These are phyloP conservation scores for Narcine bancroftii DNA, from an alignment of 2,113 vertebrate species.

Conservation along the genomic window DNA sequence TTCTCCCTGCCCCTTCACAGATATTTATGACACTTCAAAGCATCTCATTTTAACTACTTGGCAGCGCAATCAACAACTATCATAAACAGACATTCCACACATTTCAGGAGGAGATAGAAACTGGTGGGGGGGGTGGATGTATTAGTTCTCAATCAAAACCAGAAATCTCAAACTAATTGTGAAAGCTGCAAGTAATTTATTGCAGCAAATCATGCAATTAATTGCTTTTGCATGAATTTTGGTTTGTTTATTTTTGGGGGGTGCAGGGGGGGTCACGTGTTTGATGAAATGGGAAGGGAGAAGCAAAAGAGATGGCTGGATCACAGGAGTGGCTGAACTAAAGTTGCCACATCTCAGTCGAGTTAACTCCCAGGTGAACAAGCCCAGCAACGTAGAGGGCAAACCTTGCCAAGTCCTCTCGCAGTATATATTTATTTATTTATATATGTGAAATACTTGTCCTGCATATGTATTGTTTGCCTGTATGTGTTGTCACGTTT, in stretches of 20 bases:
- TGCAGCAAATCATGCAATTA: too few species aligned
- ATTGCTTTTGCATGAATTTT: too few species aligned
- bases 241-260: too few species aligned
- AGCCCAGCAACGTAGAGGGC: too few species aligned
- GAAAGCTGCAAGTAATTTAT: background rate
- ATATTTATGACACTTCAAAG: background rate
- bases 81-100: background rate
- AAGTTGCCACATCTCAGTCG: constrained; percentile 1
- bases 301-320: background rate
- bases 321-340: background rate
- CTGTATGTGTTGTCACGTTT: too few species aligned
- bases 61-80: background rate
- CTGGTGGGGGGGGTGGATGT: background rate
- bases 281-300: background rate
- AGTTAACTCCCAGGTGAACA: background rate
- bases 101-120: background rate
- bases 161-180: background rate
- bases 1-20: background rate
- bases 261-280: too few species aligned
- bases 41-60: background rate
- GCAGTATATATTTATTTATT: too few species aligned
- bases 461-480: too few species aligned
- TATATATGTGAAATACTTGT: too few species aligned
- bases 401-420: too few species aligned
- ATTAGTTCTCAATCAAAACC: background rate